These are phyloP conservation scores for Columbina picui DNA, from an alignment of 2,113 vertebrate genomes.

Conservation along the genomic window DNA sequence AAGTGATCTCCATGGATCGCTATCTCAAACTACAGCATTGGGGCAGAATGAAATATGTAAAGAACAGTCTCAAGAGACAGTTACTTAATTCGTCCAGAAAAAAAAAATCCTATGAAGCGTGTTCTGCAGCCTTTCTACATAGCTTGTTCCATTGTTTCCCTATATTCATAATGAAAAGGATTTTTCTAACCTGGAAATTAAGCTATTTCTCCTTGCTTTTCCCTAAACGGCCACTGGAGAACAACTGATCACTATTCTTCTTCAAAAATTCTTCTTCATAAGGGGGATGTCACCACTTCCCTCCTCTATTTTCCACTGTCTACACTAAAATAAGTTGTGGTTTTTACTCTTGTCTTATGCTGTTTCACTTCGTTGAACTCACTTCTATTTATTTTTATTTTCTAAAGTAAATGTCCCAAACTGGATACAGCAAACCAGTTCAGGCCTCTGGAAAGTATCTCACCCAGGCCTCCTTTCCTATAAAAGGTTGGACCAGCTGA, in stretches of 20 bases:
- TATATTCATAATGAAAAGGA: not conserved
- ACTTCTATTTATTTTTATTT: not conserved
- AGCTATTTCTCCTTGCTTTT: not conserved
- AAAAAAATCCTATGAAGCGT: not conserved
- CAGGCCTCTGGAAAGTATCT: not conserved
- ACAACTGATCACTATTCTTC: not conserved
- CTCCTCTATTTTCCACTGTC: not conserved
- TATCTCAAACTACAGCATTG: not conserved
- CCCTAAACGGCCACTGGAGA: not conserved
- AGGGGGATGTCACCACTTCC: not conserved
- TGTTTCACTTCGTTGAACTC: not conserved
- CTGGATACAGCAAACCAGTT: not conserved
- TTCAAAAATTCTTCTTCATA: not conserved
- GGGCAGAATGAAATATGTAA: not conserved
- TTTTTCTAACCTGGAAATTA: not conserved
- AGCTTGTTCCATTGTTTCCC: not conserved
- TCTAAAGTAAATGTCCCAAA: not conserved
- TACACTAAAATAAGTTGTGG: not conserved
- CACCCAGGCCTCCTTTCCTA: not conserved
- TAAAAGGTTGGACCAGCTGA: not conserved
- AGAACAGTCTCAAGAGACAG: not conserved
- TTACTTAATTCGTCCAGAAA: not conserved
- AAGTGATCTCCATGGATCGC: not conserved
- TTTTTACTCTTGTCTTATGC: not conserved
- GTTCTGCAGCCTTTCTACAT: not conserved